phyloP scores from a whole-genome alignment of 2,797 vertebrate species.

The Prionace glauca region DNA sequence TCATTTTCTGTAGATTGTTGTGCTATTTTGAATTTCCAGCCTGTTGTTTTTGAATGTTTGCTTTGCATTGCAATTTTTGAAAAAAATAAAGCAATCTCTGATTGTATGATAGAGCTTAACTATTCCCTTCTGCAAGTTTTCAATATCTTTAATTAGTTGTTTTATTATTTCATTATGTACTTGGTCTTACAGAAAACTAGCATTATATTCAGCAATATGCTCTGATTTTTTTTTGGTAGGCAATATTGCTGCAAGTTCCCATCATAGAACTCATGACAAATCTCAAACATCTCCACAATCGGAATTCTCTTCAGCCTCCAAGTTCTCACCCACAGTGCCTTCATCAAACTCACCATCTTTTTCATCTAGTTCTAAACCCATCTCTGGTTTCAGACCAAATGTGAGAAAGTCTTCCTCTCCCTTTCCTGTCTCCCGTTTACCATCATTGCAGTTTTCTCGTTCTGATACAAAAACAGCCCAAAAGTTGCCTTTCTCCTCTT shows the following conservation, averaged over 20 bases:
- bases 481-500: background rate
- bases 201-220: background rate
- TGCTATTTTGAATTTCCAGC: background rate
- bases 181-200: background rate
- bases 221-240: conserved; percentile 58
- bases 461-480: background rate
- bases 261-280: conserved; percentile 45
- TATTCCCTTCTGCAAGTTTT: background rate
- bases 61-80: background rate
- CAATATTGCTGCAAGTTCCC: conserved; percentile 51
- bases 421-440: background rate
- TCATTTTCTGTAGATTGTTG: background rate
- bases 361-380: conserved; percentile 45
- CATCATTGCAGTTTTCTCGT: background rate
- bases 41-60: background rate
- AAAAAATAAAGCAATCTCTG: background rate
- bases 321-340: conserved; percentile 35
- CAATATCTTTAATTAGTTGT: background rate
- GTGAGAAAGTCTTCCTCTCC: background rate
- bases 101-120: background rate
- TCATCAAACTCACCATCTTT: conserved; percentile 45
- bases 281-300: conserved; percentile 43
- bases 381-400: background rate
- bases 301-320: conserved; percentile 44
- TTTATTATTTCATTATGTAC: background rate